Base-by-base conservation (phyloP, 2,888 invertebrate species). In the Apodemia duryi region DNA sequence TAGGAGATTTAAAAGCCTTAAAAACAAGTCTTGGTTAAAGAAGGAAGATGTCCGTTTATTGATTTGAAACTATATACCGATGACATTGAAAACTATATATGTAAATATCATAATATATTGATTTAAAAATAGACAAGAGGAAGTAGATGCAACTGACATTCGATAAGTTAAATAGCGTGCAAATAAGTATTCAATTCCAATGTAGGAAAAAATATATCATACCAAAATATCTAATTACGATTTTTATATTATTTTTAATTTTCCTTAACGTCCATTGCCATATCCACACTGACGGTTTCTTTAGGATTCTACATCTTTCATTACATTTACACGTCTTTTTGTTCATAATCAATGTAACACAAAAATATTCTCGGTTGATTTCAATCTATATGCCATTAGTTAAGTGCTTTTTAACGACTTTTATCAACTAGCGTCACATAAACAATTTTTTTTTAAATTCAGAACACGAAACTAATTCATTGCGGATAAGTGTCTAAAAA, bases 201-300 rank as follows among this genome's bases (percentile, higher is more conserved):
- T 13, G 13, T 46, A 28, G 5, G 11, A 29, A 29, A 29, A n/a
- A 11, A 11, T 38, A 32, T 63, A 7, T 52, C 87, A 75, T 86
- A 90, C 89, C 88, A 69, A 88, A 85, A 77, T 79, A 86, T 28
- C 83, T 75, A 61, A 80, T 65, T 64, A 83, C 68, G 67, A 74
- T 68, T 73, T 77, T 80, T 28, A 80, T 69, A 52, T 54, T 38
- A 21, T 29, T 21, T 32, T 62, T 57, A 32, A 57, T 57, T 57
- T 29, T 57, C 32, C 13, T 4, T 6, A 32, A 57, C 6, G 32
- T 32, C 32, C 57, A 11, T 32, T 57, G 57, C 57, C 57, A 32
- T 32, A 57, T 32, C 57, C 57, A 57, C 6, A 28, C 13, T 10
- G 52, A 29, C 10, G 57, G 57, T 57, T 32, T 32, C 11, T 57